A percentile compares a stretch with the other conserved stretches of the same genome.
phyloP scores from a whole-genome alignment of 2,113 vertebrate species.

The Lonchura striata region DNA sequence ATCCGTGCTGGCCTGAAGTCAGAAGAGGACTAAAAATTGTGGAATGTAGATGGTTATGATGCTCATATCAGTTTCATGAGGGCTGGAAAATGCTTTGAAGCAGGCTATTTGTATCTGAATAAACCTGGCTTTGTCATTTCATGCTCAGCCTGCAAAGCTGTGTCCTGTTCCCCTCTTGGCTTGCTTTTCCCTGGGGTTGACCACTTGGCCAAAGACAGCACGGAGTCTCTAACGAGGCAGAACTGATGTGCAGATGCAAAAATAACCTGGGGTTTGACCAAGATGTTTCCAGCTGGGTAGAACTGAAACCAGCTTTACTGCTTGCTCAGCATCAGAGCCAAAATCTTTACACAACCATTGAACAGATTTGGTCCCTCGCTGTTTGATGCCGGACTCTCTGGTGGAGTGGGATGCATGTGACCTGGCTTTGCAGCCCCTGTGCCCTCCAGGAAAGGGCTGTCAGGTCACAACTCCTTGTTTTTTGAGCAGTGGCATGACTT shows the following conservation, averaged over 20 bases:
- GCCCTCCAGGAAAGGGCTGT: background rate
- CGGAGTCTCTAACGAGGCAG: background rate
- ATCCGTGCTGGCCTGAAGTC: background rate
- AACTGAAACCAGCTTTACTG: background rate
- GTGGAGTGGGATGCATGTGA: background rate
- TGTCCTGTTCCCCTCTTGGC: slow-evolving; percentile 25
- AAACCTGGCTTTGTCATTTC: slow-evolving; percentile 37
- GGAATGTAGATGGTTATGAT: background rate
- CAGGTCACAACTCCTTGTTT: background rate
- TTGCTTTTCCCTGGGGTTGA: slow-evolving; percentile 6
- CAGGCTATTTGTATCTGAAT: slow-evolving; percentile 1
- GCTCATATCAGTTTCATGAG: background rate
- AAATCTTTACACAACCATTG: background rate
- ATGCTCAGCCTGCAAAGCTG: slow-evolving; percentile 11
- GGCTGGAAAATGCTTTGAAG: slow-evolving; percentile 28
- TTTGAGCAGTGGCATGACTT: background rate
- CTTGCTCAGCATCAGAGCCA: background rate
- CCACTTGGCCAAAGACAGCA: slow-evolving; percentile 29
- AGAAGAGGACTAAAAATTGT: background rate
- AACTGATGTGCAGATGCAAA: background rate
- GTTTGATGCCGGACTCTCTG: background rate
- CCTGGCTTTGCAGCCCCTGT: background rate
- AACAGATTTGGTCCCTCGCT: background rate
- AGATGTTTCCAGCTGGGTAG: background rate
- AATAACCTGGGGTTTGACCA: slow-evolving; percentile 33